phyloP scores from a whole-genome alignment of 2,113 vertebrate genomes.

The Paedocypris sp. region DNA sequence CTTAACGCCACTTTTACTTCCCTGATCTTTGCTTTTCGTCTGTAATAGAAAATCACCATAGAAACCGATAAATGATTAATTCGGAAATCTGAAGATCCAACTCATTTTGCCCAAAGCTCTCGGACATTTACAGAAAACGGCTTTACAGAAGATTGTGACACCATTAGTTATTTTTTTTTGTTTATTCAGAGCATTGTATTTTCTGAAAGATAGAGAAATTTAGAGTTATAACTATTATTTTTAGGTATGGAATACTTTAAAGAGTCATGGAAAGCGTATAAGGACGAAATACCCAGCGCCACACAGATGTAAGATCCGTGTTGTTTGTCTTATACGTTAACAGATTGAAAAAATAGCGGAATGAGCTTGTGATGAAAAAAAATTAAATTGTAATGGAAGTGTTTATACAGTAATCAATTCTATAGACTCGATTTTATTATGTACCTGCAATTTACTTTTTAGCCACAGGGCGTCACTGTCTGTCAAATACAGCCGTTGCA shows the following conservation, averaged over 20 bases:
- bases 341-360: not conserved
- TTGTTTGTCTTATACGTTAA: not conserved
- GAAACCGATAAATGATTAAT: slow-evolving; percentile 30
- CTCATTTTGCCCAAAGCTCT: not conserved
- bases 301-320: slow-evolving; percentile 44
- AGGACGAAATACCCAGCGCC: slow-evolving; percentile 43
- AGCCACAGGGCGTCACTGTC: not conserved
- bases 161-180: not conserved
- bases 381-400: not conserved
- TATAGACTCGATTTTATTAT: not conserved
- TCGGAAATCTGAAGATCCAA: not conserved
- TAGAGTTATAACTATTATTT: not conserved
- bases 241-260: slow-evolving; percentile 33
- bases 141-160: not conserved
- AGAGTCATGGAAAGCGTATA: slow-evolving; percentile 44
- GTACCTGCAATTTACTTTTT: not conserved
- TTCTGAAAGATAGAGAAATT: too few relatives aligned
- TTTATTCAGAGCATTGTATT: not conserved
- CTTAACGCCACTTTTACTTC: too few relatives aligned
- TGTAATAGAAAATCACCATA: slow-evolving; percentile 3
- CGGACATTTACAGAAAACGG: not conserved
- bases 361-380: not conserved
- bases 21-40: not conserved
- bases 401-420: not conserved
- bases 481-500: not conserved